Conservation (phyloP, 2,797 vertebrate species). For the Iguana delicatissima region DNA sequence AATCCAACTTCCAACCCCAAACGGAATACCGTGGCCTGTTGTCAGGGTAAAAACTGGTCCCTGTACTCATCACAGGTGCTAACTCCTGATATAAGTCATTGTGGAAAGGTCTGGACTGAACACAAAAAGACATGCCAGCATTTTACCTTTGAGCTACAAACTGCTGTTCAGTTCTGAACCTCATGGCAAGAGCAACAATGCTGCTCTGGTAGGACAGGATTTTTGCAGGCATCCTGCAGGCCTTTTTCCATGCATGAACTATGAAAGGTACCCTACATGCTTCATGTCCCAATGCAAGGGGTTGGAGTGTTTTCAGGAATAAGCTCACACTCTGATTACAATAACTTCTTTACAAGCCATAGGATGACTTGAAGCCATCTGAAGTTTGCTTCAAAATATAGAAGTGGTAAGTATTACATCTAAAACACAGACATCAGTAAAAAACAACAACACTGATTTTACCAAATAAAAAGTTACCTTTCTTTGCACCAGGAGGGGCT, state of each 20-base stretch:
- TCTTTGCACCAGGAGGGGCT: slow-evolving; percentile 96
- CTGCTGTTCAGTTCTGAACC: background rate
- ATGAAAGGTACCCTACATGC: background rate
- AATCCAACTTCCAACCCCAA: too few species aligned
- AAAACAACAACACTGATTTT: background rate
- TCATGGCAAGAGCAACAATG: background rate
- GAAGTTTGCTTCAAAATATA: background rate
- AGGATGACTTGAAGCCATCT: background rate
- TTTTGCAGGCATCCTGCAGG: background rate
- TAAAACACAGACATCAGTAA: background rate
- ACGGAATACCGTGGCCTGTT: too few species aligned
- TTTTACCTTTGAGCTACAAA: background rate
- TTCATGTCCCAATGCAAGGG: background rate
- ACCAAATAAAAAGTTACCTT: slow-evolving; percentile 83
- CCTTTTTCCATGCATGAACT: background rate
- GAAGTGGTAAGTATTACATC: slow-evolving; percentile 6
- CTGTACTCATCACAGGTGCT: too few species aligned
- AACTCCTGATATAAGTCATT: too few species aligned
- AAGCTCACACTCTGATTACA: background rate
- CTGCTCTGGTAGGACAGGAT: background rate
- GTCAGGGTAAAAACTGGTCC: too few species aligned
- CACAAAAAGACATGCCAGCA: background rate
- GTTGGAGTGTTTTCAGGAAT: background rate
- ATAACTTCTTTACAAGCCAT: background rate
- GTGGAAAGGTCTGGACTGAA: background rate